Evolutionary conservation across 1,140 invertebrate genomes (phyloP).

Genomic region (Polypedilum pembai): DNA sequence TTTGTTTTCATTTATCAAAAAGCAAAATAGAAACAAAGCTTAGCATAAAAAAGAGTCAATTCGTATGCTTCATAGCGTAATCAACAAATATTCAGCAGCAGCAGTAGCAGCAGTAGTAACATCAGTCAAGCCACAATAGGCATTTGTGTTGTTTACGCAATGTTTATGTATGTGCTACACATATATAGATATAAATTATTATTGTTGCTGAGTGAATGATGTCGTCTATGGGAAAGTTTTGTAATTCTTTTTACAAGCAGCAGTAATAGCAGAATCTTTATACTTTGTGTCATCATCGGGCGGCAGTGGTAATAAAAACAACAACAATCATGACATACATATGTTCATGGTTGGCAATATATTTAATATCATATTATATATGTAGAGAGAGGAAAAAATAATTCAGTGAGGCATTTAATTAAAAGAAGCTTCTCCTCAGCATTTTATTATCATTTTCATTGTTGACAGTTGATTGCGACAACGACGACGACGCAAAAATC

Average conservation of each 20-base stretch:
- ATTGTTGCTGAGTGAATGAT: too few relatives aligned
- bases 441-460: constrained; percentile 15
- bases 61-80: not conserved
- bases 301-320: not conserved
- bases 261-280: too few relatives aligned
- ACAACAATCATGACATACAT: constrained; percentile 18
- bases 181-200: not conserved
- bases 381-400: not conserved
- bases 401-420: constrained; percentile 6
- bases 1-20: constrained; percentile 19
- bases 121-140: not conserved
- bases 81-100: constrained; percentile 5
- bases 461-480: not conserved
- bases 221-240: too few relatives aligned
- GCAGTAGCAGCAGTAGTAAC: not conserved
- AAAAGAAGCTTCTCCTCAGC: not conserved
- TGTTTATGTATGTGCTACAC: not conserved
- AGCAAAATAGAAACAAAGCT: not conserved
- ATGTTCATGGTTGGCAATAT: constrained; percentile 7
- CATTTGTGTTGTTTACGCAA: constrained; percentile 12
- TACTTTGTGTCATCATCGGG: not conserved
- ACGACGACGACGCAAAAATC: too few relatives aligned
- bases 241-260: too few relatives aligned
- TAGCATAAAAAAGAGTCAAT: not conserved
- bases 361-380: constrained; percentile 1